phyloP scores from a whole-genome alignment of 2,797 vertebrate species.

The Eleutherodactylus coqui region DNA sequence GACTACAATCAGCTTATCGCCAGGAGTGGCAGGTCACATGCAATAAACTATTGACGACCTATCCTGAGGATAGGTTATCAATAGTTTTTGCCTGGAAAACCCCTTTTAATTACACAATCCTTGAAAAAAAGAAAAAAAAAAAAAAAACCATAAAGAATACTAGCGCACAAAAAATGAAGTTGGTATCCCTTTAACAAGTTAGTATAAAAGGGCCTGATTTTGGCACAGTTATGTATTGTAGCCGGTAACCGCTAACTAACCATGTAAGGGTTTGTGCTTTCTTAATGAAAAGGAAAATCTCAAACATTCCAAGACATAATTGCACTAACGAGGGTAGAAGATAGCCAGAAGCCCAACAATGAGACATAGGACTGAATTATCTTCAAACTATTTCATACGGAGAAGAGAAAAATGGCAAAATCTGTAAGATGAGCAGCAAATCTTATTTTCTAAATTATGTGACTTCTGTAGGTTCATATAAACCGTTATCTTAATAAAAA shows the following conservation, averaged over 20 bases:
- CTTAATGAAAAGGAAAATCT: slow-evolving; percentile 25
- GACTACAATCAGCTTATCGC: no score
- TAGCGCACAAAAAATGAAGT: neutral
- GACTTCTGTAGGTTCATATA: slow-evolving; percentile 14
- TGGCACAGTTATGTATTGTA: neutral
- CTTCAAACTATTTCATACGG: slow-evolving; percentile 36
- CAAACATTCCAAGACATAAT: slow-evolving; percentile 31
- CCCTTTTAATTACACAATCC: no score
- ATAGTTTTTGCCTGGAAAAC: no score
- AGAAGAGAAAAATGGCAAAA: slow-evolving; percentile 7
- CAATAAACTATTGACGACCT: no score
- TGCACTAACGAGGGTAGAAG: slow-evolving; percentile 43
- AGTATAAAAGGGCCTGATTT: neutral
- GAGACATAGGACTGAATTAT: slow-evolving; percentile 34
- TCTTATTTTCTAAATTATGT: slow-evolving; percentile 38
- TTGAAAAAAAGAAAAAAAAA: no score
- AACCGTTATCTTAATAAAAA: slow-evolving; percentile 32
- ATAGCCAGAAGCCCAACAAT: slow-evolving; percentile 44
- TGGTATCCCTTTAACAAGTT: neutral
- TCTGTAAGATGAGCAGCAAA: slow-evolving; percentile 31
- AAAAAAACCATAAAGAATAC: no score
- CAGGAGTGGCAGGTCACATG: no score
- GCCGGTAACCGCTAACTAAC: neutral
- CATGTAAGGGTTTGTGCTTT: slow-evolving; percentile 10
- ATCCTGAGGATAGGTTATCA: no score